A percentile compares a stretch with the other conserved stretches of the same genome.
Conservation (phyloP, 2,888 invertebrate species). For the Nyleta sp. region DNA sequence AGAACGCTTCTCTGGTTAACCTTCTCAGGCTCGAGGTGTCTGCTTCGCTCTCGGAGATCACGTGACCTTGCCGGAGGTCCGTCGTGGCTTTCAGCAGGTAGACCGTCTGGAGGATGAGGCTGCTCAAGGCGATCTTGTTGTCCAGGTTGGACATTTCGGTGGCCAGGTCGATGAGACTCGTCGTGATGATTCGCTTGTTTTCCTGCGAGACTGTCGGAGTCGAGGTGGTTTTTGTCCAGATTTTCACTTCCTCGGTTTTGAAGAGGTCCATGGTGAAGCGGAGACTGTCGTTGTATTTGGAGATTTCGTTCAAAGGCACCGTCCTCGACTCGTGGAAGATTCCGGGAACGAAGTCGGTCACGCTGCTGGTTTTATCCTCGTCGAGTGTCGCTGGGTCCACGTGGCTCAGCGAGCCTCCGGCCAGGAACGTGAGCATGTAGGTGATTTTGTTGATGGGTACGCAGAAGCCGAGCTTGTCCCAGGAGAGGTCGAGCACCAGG, state of each 20-base stretch:
- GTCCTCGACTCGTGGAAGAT: conserved; percentile 61
- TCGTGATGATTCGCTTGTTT: conserved; percentile 49
- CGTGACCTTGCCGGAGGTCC: conserved; percentile 70
- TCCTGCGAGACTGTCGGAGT: neutral
- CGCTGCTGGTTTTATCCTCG: conserved; percentile 25
- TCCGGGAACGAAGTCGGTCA: conserved; percentile 24
- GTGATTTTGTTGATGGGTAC: conserved; percentile 71
- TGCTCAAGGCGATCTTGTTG: conserved; percentile 51
- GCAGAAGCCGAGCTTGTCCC: conserved; percentile 60
- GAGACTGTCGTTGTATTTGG: conserved; percentile 70
- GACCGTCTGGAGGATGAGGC: conserved; percentile 69
- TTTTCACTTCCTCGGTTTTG: neutral
- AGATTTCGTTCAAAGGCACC: conserved; percentile 65
- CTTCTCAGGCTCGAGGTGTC: conserved; percentile 58
- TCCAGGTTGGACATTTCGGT: conserved; percentile 33
- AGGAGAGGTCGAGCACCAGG: conserved; percentile 73
- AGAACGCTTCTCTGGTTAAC: conserved; percentile 65
- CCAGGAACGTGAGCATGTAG: conserved; percentile 71
- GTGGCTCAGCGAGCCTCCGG: conserved; percentile 61
- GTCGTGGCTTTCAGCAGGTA: conserved; percentile 72
- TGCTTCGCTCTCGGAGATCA: conserved; percentile 63
- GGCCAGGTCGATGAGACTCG: conserved; percentile 59
- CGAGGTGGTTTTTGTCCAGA: neutral
- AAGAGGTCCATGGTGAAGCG: conserved; percentile 68
- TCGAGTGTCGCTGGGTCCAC: conserved; percentile 22